Percentiles rank a stretch among this genome's conserved stretches.
phyloP scores from a whole-genome alignment of 2,113 vertebrate species.

The Rousettus leschenaultii region DNA sequence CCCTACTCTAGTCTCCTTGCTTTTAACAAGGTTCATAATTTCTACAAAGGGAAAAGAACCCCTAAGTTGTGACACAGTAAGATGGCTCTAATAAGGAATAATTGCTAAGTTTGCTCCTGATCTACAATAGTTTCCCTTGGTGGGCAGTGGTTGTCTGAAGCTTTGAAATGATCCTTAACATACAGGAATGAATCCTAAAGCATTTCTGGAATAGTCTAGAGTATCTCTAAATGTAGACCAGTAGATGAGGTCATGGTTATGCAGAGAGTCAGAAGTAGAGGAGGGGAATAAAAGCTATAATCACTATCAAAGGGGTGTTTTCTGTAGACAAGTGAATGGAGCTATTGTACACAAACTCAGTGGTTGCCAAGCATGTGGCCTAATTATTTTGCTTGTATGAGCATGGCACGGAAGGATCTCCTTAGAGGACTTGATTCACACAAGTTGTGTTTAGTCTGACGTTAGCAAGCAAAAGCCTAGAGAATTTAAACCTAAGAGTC shows the following conservation, averaged over 20 bases:
- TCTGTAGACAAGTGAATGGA: constrained; percentile 69
- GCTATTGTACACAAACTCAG: constrained; percentile 71
- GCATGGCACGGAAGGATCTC: constrained; percentile 69
- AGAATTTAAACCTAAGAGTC: constrained; percentile 20
- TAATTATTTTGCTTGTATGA: constrained; percentile 70
- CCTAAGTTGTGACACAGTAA: constrained; percentile 6
- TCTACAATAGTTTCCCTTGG: constrained; percentile 18
- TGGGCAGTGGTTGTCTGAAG: not conserved
- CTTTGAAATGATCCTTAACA: constrained; percentile 26
- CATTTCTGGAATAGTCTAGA: constrained; percentile 47
- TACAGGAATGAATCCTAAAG: not conserved
- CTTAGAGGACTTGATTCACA: constrained; percentile 48
- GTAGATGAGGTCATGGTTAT: constrained; percentile 61
- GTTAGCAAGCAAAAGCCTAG: constrained; percentile 16
- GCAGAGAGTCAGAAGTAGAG: constrained; percentile 26
- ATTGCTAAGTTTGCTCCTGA: constrained; percentile 4
- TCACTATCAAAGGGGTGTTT: constrained; percentile 69
- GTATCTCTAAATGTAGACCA: constrained; percentile 7
- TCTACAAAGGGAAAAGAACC: not conserved
- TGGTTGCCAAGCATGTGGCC: constrained; percentile 67
- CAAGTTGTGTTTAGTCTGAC: constrained; percentile 13
- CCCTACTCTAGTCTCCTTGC: not conserved
- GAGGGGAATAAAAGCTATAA: constrained; percentile 41
- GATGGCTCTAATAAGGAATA: not conserved
- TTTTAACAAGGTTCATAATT: constrained; percentile 5